These are phyloP conservation scores for Coturnix japonica DNA, from an alignment of 2,113 vertebrate species.

Conservation along the genomic window DNA sequence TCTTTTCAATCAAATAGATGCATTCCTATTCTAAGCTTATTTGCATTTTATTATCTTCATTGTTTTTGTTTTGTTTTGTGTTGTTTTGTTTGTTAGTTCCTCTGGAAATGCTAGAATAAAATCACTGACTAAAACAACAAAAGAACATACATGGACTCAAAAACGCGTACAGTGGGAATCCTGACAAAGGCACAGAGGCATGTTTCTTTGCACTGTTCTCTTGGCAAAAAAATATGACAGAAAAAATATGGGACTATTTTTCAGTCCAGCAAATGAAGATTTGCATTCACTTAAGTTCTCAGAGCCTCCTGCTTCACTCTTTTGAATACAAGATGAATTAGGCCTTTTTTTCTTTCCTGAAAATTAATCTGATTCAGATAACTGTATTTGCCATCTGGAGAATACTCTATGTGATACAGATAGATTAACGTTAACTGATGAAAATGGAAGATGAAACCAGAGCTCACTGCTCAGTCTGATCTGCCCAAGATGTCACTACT, in stretches of 20 bases:
- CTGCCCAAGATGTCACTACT: neutral
- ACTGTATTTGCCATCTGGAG: neutral
- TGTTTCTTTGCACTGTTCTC: neutral
- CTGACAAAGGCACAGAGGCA: neutral
- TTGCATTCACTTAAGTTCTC: neutral
- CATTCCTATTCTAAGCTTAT: neutral
- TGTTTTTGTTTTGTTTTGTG: no score
- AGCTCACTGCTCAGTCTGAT: neutral
- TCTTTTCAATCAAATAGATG: neutral
- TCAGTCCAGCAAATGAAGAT: neutral
- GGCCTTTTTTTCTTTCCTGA: neutral
- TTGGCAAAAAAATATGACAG: neutral
- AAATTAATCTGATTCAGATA: slow-evolving; percentile 7
- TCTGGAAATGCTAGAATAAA: neutral
- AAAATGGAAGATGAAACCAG: neutral
- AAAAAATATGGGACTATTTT: neutral
- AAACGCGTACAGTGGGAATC: neutral
- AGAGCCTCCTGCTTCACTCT: neutral
- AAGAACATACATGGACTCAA: neutral
- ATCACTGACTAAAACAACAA: neutral
- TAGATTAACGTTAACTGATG: neutral
- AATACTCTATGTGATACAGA: neutral
- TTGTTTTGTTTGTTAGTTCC: neutral
- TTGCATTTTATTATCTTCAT: neutral
- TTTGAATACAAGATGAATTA: neutral